Evolutionary conservation across 2,888 invertebrate species (phyloP).

Genomic region (Hoplodrina ambigua): DNA sequence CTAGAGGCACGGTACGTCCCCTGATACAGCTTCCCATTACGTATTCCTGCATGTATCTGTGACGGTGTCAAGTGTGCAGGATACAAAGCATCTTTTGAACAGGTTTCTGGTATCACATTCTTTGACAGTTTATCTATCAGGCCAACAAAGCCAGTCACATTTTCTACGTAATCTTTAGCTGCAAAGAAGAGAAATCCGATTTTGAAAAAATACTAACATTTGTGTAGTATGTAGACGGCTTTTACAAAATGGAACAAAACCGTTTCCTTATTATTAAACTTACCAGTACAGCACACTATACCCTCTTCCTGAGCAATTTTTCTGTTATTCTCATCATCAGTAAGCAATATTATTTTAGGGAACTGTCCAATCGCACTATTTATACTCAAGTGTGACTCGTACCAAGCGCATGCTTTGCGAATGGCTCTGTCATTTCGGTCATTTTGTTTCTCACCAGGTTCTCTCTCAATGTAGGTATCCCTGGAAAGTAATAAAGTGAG

Average conservation of each 20-base stretch:
- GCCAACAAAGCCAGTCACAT: slow-evolving; percentile 92
- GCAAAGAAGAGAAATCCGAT: slow-evolving; percentile 64
- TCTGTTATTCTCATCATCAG: slow-evolving; percentile 95
- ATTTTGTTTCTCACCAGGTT: slow-evolving; percentile 95
- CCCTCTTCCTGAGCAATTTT: slow-evolving; percentile 93
- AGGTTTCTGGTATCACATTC: slow-evolving; percentile 91
- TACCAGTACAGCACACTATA: slow-evolving; percentile 93
- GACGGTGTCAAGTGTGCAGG: slow-evolving; percentile 95
- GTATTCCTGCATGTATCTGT: slow-evolving; percentile 95
- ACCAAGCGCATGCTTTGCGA: slow-evolving; percentile 95
- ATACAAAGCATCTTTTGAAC: slow-evolving; percentile 92
- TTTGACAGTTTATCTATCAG: slow-evolving; percentile 96
- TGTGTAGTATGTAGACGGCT: neutral
- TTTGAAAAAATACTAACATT: neutral
- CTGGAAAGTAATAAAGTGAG: slow-evolving; percentile 84
- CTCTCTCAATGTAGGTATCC: slow-evolving; percentile 96
- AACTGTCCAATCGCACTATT: slow-evolving; percentile 72
- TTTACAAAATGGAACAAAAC: neutral
- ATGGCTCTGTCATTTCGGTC: slow-evolving; percentile 98
- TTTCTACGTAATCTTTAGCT: slow-evolving; percentile 95
- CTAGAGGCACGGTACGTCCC: slow-evolving; percentile 96
- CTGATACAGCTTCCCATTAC: slow-evolving; percentile 93
- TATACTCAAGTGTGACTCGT: slow-evolving; percentile 92
- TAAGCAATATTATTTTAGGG: slow-evolving; percentile 93
- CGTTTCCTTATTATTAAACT: slow-evolving; percentile 45